Evolutionary conservation across 2,888 invertebrate genomes (phyloP), one percentile per base, ranked within the genome.

Genomic region (Lottia scabra): DNA sequence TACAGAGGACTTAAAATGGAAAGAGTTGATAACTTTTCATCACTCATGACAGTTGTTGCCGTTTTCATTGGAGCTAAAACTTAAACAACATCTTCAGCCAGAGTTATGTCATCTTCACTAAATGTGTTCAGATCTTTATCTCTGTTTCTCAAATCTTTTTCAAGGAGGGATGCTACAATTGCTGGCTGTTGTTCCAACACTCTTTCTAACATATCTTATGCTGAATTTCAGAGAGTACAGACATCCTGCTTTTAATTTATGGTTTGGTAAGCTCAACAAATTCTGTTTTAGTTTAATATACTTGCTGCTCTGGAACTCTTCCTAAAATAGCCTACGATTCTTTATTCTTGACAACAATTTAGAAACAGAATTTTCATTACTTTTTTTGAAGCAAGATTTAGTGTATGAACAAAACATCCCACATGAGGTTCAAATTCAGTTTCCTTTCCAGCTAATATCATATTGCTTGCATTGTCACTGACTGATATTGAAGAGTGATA

Each of bases 1-100:
- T n/a, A n/a, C n/a, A n/a, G n/a, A 15, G 72, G 75, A 13, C 65
- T 66, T 38, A 77, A 72, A n/a, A 75, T 67, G 26, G 74, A 74
- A 0, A 75, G 23, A 23, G 77, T 75, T 46, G 73, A 75, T 1
- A 26, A 8, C 6, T 44, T 65, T 27, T 73, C 75, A 2, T 71
- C 71, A 74, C 75, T 72, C n/a, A 77, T 48, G 5, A 64, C 65
- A 65, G 38, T 30, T 48, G 75, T 75, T 5, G 68, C 71, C 19
- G 68, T 74, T n/a, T 77, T 73, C 56, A 77, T 63, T 44, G 74
- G 73, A n/a, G 45, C 56, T 46, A 77, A 68, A 0, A 73, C 65
- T 43, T 56, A 43, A 10, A 75, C 63, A 15, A 75, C 44, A n/a
- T 73, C 73, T 44, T 77, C 75, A 38, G 75, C 74, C 15, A 19